phyloP scores from a whole-genome alignment of 1,140 invertebrate genomes.

The Teleopsis dalmanni region DNA sequence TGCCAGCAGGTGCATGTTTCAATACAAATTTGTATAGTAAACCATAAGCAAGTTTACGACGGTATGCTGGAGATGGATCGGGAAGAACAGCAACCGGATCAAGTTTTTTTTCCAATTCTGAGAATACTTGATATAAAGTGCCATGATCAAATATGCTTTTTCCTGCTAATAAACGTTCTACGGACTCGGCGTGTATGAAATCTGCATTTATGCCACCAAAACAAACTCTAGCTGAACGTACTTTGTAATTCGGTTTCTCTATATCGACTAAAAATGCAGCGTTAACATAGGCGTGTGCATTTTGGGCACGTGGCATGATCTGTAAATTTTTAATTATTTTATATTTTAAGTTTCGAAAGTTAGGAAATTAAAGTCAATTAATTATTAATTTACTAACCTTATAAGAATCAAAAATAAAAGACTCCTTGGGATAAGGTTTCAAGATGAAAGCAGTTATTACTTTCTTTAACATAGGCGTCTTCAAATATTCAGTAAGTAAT shows the following conservation, averaged over 20 bases:
- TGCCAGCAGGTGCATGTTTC: conserved; percentile 43
- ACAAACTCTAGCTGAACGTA: conserved; percentile 42
- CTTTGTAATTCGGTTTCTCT: conserved; percentile 27
- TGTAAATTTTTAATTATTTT: conserved; percentile 4
- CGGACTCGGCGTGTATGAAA: conserved; percentile 62
- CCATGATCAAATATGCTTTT: conserved; percentile 48
- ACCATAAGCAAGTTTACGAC: conserved; percentile 57
- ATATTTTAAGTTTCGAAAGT: neutral
- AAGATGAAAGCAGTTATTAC: conserved; percentile 29
- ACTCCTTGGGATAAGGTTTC: conserved; percentile 19
- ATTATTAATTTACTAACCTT: conserved; percentile 48
- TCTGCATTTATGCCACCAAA: conserved; percentile 62
- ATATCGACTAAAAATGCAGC: conserved; percentile 68
- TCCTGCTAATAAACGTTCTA: conserved; percentile 58
- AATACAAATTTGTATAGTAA: conserved; percentile 68
- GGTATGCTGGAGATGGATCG: conserved; percentile 56
- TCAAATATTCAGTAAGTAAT: conserved; percentile 21
- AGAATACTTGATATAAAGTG: conserved; percentile 50
- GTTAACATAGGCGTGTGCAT: conserved; percentile 76
- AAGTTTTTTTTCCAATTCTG: conserved; percentile 53
- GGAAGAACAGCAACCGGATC: conserved; percentile 55
- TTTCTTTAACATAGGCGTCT: conserved; percentile 19
- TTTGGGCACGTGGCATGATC: conserved; percentile 66
- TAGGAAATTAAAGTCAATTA: neutral
- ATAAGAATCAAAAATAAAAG: conserved; percentile 33